These are phyloP conservation scores for Tachysurus vachellii DNA, from an alignment of 2,113 vertebrate species.

Conservation along the genomic window DNA sequence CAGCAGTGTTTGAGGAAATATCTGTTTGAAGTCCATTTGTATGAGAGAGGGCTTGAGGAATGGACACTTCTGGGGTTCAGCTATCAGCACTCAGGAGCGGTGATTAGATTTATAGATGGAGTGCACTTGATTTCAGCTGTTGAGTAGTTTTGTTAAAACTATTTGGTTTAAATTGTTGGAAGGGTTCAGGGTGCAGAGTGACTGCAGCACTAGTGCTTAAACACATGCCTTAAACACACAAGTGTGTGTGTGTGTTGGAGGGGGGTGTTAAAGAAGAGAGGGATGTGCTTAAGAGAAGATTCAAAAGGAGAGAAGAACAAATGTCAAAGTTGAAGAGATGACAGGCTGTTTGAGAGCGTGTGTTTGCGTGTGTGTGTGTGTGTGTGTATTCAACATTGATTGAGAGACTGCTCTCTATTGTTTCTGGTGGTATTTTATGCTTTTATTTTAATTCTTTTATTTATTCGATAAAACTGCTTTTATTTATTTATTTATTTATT, in stretches of 20 bases:
- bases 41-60: neutral
- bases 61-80: slow-evolving; percentile 9
- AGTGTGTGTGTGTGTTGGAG: neutral
- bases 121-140: slow-evolving; percentile 21
- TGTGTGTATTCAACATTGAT: neutral
- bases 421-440: neutral
- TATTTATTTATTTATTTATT: too few relatives aligned
- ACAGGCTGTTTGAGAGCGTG: neutral
- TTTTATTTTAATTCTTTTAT: neutral
- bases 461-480: too few relatives aligned
- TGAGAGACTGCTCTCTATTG: neutral
- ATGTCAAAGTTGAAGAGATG: slow-evolving; percentile 13
- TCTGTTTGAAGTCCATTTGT: slow-evolving; percentile 4
- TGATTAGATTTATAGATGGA: slow-evolving; percentile 28
- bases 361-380: neutral
- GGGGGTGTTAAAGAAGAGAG: neutral
- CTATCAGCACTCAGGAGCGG: slow-evolving; percentile 7
- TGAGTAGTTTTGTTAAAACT: slow-evolving; percentile 1
- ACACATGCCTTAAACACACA: neutral
- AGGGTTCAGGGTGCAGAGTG: slow-evolving; percentile 1
- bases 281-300: neutral
- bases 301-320: slow-evolving; percentile 1
- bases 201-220: slow-evolving; percentile 2
- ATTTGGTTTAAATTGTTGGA: slow-evolving; percentile 24
- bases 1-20: slow-evolving; percentile 62